These are phyloP conservation scores for Andrena fulva DNA, from an alignment of 2,888 invertebrate genomes.

Conservation along the genomic window DNA sequence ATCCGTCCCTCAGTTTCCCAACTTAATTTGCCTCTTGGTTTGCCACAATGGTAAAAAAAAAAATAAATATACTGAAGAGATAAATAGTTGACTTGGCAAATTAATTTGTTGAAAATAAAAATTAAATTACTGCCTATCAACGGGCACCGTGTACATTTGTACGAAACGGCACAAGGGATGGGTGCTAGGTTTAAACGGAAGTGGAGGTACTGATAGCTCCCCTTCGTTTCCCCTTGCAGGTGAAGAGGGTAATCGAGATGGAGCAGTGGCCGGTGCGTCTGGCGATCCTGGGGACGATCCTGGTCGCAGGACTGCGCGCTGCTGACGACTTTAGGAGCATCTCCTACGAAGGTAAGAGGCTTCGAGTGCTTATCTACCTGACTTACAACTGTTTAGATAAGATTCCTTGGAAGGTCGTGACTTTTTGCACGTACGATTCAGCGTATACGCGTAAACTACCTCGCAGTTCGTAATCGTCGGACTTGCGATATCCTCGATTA, in stretches of 20 bases:
- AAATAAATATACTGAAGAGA: no score
- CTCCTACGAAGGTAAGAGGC: conserved; percentile 78
- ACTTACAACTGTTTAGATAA: neutral
- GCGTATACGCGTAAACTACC: neutral
- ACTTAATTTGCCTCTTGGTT: no score
- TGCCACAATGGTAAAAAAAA: no score
- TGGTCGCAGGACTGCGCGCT: conserved; percentile 59
- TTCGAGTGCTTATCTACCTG: neutral
- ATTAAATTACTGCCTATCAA: no score
- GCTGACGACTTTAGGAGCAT: conserved; percentile 80
- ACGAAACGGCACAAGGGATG: no score
- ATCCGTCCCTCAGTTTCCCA: no score
- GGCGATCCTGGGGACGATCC: conserved; percentile 61
- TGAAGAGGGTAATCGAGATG: conserved; percentile 25
- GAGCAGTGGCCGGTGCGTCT: conserved; percentile 59
- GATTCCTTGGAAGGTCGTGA: conserved; percentile 15
- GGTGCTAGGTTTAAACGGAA: no score
- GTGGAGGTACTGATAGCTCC: no score
- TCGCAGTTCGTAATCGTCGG: no score
- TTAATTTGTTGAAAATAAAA: no score
- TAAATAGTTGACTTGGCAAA: no score
- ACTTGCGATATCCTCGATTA: neutral
- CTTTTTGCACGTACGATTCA: conserved; percentile 6
- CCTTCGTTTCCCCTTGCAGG: conserved; percentile 23
- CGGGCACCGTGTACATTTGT: no score